These are phyloP conservation scores for Calonectris borealis DNA, from an alignment of 2,113 vertebrate genomes.

Conservation along the genomic window DNA sequence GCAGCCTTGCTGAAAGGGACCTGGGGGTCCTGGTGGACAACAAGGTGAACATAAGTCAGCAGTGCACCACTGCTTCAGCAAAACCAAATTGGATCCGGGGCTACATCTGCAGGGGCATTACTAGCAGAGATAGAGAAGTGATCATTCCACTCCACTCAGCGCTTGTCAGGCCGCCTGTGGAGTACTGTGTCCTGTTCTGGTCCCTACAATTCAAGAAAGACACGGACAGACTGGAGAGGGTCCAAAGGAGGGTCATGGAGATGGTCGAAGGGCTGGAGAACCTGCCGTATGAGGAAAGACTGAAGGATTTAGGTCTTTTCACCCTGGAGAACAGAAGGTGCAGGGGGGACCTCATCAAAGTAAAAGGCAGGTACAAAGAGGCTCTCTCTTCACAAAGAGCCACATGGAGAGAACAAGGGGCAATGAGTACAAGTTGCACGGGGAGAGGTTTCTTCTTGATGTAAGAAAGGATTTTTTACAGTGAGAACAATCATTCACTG, in stretches of 20 bases:
- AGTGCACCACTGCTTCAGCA: background rate
- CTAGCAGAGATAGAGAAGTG: background rate
- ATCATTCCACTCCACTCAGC: background rate
- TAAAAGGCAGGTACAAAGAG: background rate
- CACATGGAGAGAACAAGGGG: background rate
- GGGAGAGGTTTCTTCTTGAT: background rate
- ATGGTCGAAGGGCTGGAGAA: background rate
- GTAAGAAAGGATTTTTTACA: background rate
- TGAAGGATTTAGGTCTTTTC: background rate
- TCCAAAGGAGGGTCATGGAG: background rate
- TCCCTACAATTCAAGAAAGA: background rate
- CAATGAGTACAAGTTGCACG: background rate
- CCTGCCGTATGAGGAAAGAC: background rate
- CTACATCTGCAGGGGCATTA: background rate
- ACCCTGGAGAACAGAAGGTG: background rate
- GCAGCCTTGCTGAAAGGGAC: background rate
- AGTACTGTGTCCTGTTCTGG: background rate
- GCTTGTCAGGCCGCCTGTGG: background rate
- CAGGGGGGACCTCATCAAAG: background rate
- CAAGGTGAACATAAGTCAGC: background rate
- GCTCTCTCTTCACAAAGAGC: background rate
- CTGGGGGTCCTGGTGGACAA: background rate
- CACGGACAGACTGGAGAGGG: background rate
- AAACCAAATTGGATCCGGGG: background rate
- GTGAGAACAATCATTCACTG: background rate